Evolutionary conservation across 2,888 invertebrate genomes (phyloP), one percentile per base, ranked within the genome.

Genomic region (Andrena praecox): DNA sequence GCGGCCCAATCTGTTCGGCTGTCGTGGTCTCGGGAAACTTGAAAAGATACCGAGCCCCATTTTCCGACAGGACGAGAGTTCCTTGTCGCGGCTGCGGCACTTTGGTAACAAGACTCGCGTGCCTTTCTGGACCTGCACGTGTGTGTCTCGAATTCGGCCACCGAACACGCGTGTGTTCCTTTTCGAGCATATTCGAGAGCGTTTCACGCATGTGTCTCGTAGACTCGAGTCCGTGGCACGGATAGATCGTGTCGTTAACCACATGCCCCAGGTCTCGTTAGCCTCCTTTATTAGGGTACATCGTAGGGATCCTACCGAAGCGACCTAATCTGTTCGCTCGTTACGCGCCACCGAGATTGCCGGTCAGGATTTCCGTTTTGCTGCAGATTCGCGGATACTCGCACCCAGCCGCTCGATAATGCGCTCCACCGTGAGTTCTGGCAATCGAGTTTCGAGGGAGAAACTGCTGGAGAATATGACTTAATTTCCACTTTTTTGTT

Each of bases 61-160:
- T 24, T 56, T 74, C 62, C 72, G 77, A 69, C 67, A 72, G 24
- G 77, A 33, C 60, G 56, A 8, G 68, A 54, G 54, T 27, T 68
- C 73, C 60, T 84, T 81, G 33, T 35, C 84, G 75, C 86, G 86
- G 88, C 88, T 86, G 90, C 91, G 91, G 92, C 89, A 87, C 93
- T 93, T 93, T 93, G 91, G 93, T 93, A 93, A 93, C 90, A 88
- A 87, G 93, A 93, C 89, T 92, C 93, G 92, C 90, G 92, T 91
- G 91, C 90, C 90, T 84, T 87, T 87, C 42, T 24, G 90, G 89
- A 90, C 90, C 86, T 85, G 85, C 93, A 93, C 89, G 93, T 92
- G 92, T 91, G 91, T 90, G 89, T 84, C 59, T 85, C 87, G 84
- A 84, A 87, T 78, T 62, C 59, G 75, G 48, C 48, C 31, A 59